These are phyloP conservation scores for Prosopocoilus inquinatus DNA, from an alignment of 2,888 invertebrate genomes.

Conservation along the genomic window DNA sequence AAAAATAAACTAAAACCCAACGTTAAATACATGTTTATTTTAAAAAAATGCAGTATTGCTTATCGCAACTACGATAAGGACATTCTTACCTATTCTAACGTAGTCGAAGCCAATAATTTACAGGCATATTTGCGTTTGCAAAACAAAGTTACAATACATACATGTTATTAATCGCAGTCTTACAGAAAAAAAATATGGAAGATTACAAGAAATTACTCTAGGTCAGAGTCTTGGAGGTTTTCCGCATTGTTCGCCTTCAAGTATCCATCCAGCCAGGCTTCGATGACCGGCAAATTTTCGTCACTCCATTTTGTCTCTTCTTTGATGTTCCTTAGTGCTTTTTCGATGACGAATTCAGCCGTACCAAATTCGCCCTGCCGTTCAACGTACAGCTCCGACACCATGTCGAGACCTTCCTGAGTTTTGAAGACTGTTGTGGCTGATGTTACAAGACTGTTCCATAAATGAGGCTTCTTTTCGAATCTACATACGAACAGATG, in stretches of 20 bases:
- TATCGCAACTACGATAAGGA: too few species aligned
- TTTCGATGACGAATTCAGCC: constrained; percentile 71
- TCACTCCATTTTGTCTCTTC: constrained; percentile 76
- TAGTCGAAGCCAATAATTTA: too few species aligned
- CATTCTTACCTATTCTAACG: too few species aligned
- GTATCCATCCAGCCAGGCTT: constrained; percentile 67
- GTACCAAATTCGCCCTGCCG: constrained; percentile 69
- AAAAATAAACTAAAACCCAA: too few species aligned
- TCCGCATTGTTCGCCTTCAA: constrained; percentile 40
- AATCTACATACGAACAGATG: constrained; percentile 55
- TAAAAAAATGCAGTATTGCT: too few species aligned
- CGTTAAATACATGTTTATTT: too few species aligned
- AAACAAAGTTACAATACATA: background rate
- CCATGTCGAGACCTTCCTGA: constrained; percentile 69
- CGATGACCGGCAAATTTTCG: constrained; percentile 72
- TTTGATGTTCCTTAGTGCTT: constrained; percentile 69
- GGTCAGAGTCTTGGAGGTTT: background rate
- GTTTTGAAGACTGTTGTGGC: constrained; percentile 76
- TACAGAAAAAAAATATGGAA: background rate
- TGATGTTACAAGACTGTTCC: constrained; percentile 73
- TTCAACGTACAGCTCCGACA: constrained; percentile 62
- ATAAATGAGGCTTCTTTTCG: constrained; percentile 67
- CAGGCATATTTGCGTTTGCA: too few species aligned
- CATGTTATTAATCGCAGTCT: constrained; percentile 3
- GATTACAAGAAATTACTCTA: background rate